These are phyloP conservation scores for Hirtodrosophila duncani DNA, from an alignment of 2,888 invertebrate species.

Conservation along the genomic window DNA sequence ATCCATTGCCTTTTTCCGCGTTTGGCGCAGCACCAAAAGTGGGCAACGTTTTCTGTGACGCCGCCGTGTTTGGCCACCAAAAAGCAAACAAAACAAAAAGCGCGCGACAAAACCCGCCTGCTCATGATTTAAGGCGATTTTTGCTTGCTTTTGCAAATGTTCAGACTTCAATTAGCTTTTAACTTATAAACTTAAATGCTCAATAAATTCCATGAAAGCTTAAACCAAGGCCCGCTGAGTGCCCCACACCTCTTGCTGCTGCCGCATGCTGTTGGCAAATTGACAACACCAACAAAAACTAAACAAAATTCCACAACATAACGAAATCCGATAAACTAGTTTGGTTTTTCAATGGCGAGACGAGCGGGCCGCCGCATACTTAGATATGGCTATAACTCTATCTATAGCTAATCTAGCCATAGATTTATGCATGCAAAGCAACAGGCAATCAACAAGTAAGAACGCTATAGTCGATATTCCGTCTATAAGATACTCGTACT, in stretches of 20 bases:
- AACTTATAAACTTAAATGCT: slow-evolving; percentile 61
- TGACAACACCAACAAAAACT: slow-evolving; percentile 40
- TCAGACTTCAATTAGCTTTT: slow-evolving; percentile 66
- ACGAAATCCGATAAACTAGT: slow-evolving; percentile 46
- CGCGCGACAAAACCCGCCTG: slow-evolving; percentile 30
- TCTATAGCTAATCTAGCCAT: slow-evolving; percentile 20
- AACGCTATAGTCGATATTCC: too few relatives aligned
- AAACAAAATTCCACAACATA: slow-evolving; percentile 42
- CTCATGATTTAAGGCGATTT: slow-evolving; percentile 24
- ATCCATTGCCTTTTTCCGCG: slow-evolving; percentile 49
- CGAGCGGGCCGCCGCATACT: not conserved
- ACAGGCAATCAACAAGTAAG: slow-evolving; percentile 33
- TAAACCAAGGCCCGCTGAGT: slow-evolving; percentile 1
- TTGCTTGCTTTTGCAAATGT: slow-evolving; percentile 22
- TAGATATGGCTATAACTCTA: too few relatives aligned
- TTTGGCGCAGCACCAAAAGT: slow-evolving; percentile 26
- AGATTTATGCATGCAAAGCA: slow-evolving; percentile 55
- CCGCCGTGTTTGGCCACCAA: too few relatives aligned
- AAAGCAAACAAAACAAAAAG: slow-evolving; percentile 8
- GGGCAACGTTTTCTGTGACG: slow-evolving; percentile 24
- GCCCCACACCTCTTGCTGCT: too few relatives aligned
- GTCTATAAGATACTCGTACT: too few relatives aligned
- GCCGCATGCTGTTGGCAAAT: slow-evolving; percentile 15
- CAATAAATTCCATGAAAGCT: slow-evolving; percentile 50
- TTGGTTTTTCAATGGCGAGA: slow-evolving; percentile 17